Evolutionary conservation across 2,113 vertebrate species (phyloP).

Genomic region (Gallinago paraguaiae): DNA sequence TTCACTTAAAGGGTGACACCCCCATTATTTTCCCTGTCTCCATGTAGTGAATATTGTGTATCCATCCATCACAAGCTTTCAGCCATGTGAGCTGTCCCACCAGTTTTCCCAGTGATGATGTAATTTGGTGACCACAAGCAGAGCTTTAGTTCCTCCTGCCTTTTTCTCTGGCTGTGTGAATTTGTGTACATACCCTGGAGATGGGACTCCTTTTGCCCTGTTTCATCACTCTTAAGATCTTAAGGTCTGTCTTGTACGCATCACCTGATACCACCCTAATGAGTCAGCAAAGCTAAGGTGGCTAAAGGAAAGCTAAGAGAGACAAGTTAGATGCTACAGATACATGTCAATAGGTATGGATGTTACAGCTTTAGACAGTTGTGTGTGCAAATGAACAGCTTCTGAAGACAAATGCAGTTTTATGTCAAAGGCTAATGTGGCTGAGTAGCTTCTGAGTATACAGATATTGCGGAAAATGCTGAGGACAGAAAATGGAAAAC

Average conservation of each 20-base stretch:
- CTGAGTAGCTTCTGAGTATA: background rate
- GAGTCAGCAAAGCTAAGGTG: background rate
- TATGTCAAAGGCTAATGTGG: background rate
- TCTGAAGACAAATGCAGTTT: background rate
- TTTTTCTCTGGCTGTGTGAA: background rate
- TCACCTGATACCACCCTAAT: background rate
- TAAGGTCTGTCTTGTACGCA: background rate
- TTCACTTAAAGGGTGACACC: background rate
- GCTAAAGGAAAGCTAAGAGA: background rate
- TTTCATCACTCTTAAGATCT: background rate
- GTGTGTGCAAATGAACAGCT: background rate
- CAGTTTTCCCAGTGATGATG: background rate
- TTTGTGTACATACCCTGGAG: background rate
- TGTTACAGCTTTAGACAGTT: background rate
- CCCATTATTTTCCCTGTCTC: background rate
- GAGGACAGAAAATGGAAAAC: background rate
- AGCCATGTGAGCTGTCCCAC: background rate
- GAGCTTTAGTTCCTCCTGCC: background rate
- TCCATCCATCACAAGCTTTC: background rate
- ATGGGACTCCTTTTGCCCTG: background rate
- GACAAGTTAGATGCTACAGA: background rate
- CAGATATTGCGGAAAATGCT: background rate
- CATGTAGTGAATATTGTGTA: background rate
- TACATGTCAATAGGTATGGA: background rate
- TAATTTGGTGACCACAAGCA: accelerated